Evolutionary conservation across 2,888 invertebrate species (phyloP).

Genomic region (Zele albiditarsus): DNA sequence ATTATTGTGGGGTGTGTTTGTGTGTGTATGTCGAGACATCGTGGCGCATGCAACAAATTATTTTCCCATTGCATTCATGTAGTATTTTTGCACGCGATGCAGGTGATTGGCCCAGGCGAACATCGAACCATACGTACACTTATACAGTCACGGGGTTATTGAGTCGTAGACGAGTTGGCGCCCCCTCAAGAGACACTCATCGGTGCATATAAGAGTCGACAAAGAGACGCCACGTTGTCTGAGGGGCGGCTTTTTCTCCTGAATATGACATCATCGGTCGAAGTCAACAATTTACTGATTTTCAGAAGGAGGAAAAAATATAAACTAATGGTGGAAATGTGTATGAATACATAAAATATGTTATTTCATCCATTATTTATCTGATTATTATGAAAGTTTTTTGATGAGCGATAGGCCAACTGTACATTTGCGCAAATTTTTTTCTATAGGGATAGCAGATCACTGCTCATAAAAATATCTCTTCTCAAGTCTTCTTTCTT

Average conservation of each 20-base stretch:
- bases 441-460: too few relatives aligned
- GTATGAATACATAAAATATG: too few relatives aligned
- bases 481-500: too few relatives aligned
- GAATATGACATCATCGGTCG: conserved; percentile 24
- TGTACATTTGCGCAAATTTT: too few relatives aligned
- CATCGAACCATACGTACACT: conserved; percentile 33
- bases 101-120: conserved; percentile 59
- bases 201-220: conserved; percentile 18
- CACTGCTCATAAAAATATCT: too few relatives aligned
- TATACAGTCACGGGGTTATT: conserved; percentile 66
- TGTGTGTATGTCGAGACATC: conserved; percentile 14
- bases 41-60: conserved; percentile 38
- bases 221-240: conserved; percentile 22
- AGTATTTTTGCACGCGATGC: conserved; percentile 57
- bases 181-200: conserved; percentile 34
- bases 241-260: neutral
- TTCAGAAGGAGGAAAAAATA: neutral
- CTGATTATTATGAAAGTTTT: too few relatives aligned
- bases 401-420: too few relatives aligned
- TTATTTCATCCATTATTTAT: too few relatives aligned
- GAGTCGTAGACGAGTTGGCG: conserved; percentile 59
- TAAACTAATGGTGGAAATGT: neutral
- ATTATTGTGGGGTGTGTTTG: neutral
- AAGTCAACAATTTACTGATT: conserved; percentile 43
- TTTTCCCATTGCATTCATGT: conserved; percentile 1